These are phyloP conservation scores for Malurus splendens DNA, from an alignment of 2,797 vertebrate genomes.

Conservation along the genomic window DNA sequence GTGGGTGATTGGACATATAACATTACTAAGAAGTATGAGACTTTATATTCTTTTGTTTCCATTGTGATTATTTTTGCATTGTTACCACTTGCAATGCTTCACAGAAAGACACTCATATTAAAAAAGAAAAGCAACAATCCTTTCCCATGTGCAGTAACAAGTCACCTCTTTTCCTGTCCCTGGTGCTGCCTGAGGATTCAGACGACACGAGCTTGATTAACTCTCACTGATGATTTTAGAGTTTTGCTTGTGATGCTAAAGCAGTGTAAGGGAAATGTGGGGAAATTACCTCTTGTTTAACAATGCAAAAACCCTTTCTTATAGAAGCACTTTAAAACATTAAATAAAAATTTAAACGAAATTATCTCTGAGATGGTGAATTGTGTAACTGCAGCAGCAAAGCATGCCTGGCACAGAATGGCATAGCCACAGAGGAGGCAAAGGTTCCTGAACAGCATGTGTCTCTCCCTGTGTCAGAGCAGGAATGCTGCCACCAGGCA, in stretches of 20 bases:
- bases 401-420: not conserved
- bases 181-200: not conserved
- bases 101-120: not conserved
- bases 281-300: not conserved
- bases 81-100: not conserved
- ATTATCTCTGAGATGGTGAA: not conserved
- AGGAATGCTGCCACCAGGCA: not conserved
- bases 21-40: not conserved
- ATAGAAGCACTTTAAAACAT: not conserved
- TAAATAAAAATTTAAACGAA: not conserved
- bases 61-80: not conserved
- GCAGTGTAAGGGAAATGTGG: not conserved
- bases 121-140: not conserved
- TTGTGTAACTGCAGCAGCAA: not conserved
- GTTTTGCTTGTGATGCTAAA: not conserved
- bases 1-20: not conserved
- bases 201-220: not conserved
- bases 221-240: not conserved
- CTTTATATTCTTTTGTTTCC: not conserved
- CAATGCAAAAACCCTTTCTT: accelerated
- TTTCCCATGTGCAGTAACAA: not conserved
- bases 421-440: not conserved
- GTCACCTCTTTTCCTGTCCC: not conserved
- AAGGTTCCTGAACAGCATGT: accelerated
- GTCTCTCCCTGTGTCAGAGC: too few species aligned